Evolutionary conservation across 1,140 invertebrate species (phyloP), one percentile per base, ranked within the genome.

Genomic region (Orchesella cincta): DNA sequence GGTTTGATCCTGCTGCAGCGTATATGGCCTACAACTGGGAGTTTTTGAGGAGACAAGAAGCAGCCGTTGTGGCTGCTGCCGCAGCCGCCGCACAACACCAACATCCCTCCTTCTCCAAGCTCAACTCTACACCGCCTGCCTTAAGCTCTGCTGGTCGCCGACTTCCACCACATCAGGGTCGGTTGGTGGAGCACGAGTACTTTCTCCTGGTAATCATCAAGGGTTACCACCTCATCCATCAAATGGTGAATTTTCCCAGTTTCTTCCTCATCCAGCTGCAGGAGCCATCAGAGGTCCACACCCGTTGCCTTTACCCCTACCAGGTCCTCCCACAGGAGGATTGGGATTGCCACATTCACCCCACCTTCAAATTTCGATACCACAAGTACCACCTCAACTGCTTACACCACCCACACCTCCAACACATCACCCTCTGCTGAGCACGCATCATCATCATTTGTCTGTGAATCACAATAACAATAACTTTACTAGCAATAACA

Each of bases 11-110:
- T 18, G 77, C 81, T 14, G 81, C 81, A 0, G 82, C 82, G n/a
- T 83, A 83, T 73, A 79, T 83, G 79, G 81, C 81, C 1, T 82
- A 82, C 75, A 82, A 82, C 64, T 82, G 80, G 81, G 80, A 82
- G 39, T 78, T 76, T 31, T 78, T 82, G 46, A 76, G 81, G 26
- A 73, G 79, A 16, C 77, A 78, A 31, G 79, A 80, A 35, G 79
- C 79, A 2, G 33, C 46, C n/a, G 57, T 75, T 2, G n/a, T 70
- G 5, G 39, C 54, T 20, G 54, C 33, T 5, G 34, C 57, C 16
- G 39, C 71, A 1, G 35, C 35, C 5, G 35, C 20, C 23, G 35
- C 71, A 14, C 71, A 73, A 73, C 18, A 31, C 8, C 23, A 33
- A n/a, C 71, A 8, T 14, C 33, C 33, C 5, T 34, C 71, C 1